Conservation (phyloP, 2,888 invertebrate species). For the Alcis repandata region DNA sequence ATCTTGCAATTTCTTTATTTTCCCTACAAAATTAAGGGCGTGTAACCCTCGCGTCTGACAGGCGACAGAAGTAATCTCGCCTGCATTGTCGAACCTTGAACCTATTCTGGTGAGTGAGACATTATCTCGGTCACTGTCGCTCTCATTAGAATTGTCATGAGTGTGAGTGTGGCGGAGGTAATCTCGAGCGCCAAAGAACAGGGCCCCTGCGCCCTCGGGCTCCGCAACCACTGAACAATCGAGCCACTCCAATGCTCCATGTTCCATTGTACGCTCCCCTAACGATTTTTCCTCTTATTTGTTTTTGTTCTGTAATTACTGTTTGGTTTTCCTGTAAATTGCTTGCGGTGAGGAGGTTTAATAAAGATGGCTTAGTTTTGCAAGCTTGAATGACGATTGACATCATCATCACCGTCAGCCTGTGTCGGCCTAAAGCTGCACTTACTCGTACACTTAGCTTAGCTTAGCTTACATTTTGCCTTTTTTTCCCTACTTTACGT, state of each 20-base stretch:
- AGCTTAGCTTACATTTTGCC: too few species aligned
- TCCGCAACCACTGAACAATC: conserved; percentile 49
- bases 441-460: too few species aligned
- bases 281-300: conserved; percentile 84
- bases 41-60: conserved; percentile 57
- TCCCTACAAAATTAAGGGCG: conserved; percentile 45
- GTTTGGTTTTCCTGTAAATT: conserved; percentile 83
- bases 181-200: too few species aligned
- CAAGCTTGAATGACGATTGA: background rate
- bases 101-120: too few species aligned
- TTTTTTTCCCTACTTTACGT: too few species aligned
- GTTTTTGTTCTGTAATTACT: conserved; percentile 85
- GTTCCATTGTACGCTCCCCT: conserved; percentile 79
- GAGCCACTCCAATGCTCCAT: conserved; percentile 62
- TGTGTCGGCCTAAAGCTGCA: too few species aligned
- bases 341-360: conserved; percentile 71
- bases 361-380: conserved; percentile 48
- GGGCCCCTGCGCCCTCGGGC: conserved; percentile 67
- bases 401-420: background rate
- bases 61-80: conserved; percentile 78
- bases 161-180: too few species aligned
- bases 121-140: too few species aligned
- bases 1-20: conserved; percentile 39
- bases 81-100: conserved; percentile 75
- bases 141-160: too few species aligned